Base-by-base conservation (phyloP, 2,888 invertebrate genomes). In the Pristionchus entomophagus region DNA sequence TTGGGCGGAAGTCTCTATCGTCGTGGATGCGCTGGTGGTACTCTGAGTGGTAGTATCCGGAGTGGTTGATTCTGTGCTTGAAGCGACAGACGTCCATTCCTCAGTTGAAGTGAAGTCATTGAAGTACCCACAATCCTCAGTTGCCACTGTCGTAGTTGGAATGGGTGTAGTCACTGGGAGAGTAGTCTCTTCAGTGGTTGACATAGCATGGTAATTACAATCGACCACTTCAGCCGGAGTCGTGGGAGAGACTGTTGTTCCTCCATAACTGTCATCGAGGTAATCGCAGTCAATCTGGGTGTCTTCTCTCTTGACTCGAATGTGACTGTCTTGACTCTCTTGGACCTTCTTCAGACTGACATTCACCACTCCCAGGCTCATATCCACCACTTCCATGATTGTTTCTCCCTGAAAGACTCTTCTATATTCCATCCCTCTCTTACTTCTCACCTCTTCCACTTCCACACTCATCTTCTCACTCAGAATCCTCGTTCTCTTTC, bases 151-250 rank as follows among this genome's bases (percentile, higher is more conserved):
- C 22, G 84, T 84, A 6, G 84, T 84, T 26, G 29, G 12, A 19
- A 22, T 51, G 6, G 41, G 8, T 41, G n/a, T n/a, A 5, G 49
- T 19, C 6, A 22, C 32, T 14, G 0, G 8, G 5, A 32, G 8
- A 62, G 83, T 65, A 6, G 83, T 62, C n/a, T 38, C 32, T 22
- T 29, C 32, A 32, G 80, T 80, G 2, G 80, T 53, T 78, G 19
- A 12, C 35, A 19, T 45, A 12, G 32, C 35, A 22, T 83, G 32
- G 45, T 65, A 45, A 17, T 45, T 26, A 41, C 41, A 62, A 8
- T 83, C 26, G 62, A 35, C 35, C n/a, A n/a, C n/a, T n/a, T n/a
- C n/a, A n/a, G n/a, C n/a, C 1, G 45, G 3, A 51, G 49, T 19
- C n/a, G 35, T 14, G 26, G 35, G 0, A 26, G 45, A 45, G 8